phyloP scores from a whole-genome alignment of 1,140 invertebrate species.

The Protaetia brevitarsis region DNA sequence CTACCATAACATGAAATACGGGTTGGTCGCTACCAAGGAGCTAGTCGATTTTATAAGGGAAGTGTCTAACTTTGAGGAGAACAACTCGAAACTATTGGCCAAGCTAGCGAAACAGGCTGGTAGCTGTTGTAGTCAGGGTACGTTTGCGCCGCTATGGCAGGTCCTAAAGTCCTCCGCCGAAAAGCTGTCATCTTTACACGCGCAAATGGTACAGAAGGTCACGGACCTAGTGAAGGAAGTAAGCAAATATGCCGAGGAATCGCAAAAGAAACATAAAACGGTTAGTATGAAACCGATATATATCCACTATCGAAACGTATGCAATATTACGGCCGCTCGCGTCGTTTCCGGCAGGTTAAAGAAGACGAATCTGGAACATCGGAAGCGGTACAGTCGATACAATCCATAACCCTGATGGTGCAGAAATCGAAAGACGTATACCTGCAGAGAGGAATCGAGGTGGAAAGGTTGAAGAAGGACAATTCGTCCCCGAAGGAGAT shows the following conservation, averaged over 20 bases:
- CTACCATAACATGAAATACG: slow-evolving; percentile 98
- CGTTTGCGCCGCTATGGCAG: slow-evolving; percentile 89
- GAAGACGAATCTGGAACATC: slow-evolving; percentile 89
- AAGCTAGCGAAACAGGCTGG: slow-evolving; percentile 82
- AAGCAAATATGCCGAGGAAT: slow-evolving; percentile 87
- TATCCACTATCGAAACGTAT: too few species aligned
- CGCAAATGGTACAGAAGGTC: slow-evolving; percentile 89
- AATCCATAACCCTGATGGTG: slow-evolving; percentile 81
- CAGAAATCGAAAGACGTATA: slow-evolving; percentile 91
- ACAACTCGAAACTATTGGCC: slow-evolving; percentile 78
- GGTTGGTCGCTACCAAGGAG: slow-evolving; percentile 90
- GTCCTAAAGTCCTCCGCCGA: slow-evolving; percentile 86
- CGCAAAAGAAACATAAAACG: slow-evolving; percentile 91
- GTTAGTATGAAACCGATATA: slow-evolving; percentile 54
- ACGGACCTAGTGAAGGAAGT: slow-evolving; percentile 93
- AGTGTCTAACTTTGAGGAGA: slow-evolving; percentile 71
- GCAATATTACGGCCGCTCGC: too few species aligned
- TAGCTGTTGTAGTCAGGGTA: slow-evolving; percentile 74
- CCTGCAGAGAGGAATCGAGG: slow-evolving; percentile 74
- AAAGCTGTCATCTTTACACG: slow-evolving; percentile 81
- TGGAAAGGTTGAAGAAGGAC: slow-evolving; percentile 87
- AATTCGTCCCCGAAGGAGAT: slow-evolving; percentile 86
- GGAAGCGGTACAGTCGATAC: slow-evolving; percentile 86
- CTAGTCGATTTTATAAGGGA: slow-evolving; percentile 91
- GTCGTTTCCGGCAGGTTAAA: slow-evolving; percentile 81